These are phyloP conservation scores for Sebastiscus tertius DNA, from an alignment of 2,797 vertebrate species.

Conservation along the genomic window DNA sequence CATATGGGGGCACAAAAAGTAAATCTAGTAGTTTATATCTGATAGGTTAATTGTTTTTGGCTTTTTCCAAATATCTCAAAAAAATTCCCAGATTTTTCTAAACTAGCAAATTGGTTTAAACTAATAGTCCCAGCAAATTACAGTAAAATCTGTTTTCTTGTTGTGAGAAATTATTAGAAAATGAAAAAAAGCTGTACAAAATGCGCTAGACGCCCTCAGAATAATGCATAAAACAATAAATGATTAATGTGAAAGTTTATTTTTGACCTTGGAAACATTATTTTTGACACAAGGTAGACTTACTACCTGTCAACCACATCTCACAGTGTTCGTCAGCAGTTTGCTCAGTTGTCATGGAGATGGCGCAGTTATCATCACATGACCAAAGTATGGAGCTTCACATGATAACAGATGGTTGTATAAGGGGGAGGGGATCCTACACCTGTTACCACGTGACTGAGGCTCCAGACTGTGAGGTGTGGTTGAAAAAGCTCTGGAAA, in stretches of 20 bases:
- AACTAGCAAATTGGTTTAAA: background rate
- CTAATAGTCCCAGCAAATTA: background rate
- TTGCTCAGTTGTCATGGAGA: background rate
- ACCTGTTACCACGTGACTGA: background rate
- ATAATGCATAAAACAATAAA: background rate
- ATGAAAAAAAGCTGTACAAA: background rate
- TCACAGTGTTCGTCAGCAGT: background rate
- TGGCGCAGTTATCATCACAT: background rate
- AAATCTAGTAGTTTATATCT: background rate
- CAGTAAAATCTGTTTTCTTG: background rate
- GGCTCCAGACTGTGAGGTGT: background rate
- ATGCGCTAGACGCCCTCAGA: background rate
- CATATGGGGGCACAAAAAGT: background rate
- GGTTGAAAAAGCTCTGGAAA: background rate
- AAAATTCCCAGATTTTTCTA: background rate
- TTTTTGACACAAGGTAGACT: background rate
- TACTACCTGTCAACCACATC: background rate
- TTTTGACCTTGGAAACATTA: background rate
- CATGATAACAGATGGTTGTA: background rate
- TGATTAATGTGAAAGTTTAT: background rate
- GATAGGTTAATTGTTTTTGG: background rate
- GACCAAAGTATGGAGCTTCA: background rate
- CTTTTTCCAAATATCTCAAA: background rate
- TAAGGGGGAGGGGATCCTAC: background rate
- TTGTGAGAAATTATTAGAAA: background rate